A percentile compares a stretch with the other conserved stretches of the same genome.
phyloP scores from a whole-genome alignment of 2,888 invertebrate species.

The Physocephala rufipes region DNA sequence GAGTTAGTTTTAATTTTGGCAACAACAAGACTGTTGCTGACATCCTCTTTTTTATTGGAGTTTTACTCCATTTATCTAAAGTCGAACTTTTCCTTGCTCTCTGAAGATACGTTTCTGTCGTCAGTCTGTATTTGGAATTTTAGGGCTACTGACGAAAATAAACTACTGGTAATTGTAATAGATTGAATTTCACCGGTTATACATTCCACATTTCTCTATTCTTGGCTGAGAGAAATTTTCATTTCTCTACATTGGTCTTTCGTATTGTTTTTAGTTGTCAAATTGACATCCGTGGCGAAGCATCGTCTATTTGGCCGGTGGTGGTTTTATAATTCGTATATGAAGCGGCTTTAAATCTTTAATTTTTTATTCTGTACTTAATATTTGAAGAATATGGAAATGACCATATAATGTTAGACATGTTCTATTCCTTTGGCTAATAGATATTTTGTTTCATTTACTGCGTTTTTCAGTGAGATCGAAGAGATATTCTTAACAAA shows the following conservation, averaged over 20 bases:
- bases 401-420: background rate
- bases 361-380: constrained; percentile 13
- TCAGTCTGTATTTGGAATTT: no score
- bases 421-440: background rate
- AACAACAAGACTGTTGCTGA: no score
- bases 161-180: constrained; percentile 24
- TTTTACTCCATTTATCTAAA: no score
- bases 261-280: constrained; percentile 45
- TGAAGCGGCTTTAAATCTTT: background rate
- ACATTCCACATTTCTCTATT: constrained; percentile 13
- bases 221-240: constrained; percentile 15
- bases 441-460: constrained; percentile 4
- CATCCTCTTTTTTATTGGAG: no score
- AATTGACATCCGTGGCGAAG: constrained; percentile 44
- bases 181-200: background rate
- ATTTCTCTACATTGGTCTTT: constrained; percentile 5
- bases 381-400: background rate
- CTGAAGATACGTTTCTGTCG: no score
- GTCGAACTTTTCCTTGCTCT: no score
- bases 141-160: no score
- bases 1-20: no score
- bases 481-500: background rate
- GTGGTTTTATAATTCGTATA: background rate
- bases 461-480: background rate
- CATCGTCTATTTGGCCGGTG: constrained; percentile 31